Evolutionary conservation across 2,113 vertebrate species (phyloP), one percentile per base, ranked within the genome.

Genomic region (Nannospalax galili): DNA sequence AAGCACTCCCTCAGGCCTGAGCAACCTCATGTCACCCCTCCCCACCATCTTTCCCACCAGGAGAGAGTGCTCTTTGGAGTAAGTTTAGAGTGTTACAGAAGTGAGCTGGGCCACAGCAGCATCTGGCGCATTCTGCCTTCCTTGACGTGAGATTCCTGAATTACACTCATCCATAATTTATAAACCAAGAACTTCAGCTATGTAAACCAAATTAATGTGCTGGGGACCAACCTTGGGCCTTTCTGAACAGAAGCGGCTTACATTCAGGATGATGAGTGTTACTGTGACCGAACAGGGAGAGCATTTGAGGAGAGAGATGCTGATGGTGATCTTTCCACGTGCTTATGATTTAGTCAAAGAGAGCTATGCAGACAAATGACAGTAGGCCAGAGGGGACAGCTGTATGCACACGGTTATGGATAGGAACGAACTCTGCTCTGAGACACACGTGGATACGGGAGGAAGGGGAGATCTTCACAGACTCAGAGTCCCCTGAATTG

Each of bases 91-190:
- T 58, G n/a, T 73, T 56, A 72, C 60, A 96, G 85, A 88, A 74
- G 62, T 26, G 35, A 90, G 45, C 32, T 37, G n/a, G 52, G 32
- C 48, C 62, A 26, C 40, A 79, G 48, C 56, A 94, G 72, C 26
- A 58, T 32, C 28, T 19, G 1, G 4, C 52, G 67, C 37, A 6
- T 85, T 65, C 5, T 62, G 58, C 75, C 58, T 79, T 17, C 22
- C 35, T 56, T 87, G 58, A 24, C 22, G 20, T 26, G 6, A 73
- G 45, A 42, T 58, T 78, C 48, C 85, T 86, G 42, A 92, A 65
- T n/a, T 28, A 56, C 48, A n/a, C 7, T 90, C 91, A 79, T 87
- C 20, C 16, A 28, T 75, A 81, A 95, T 92, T 82, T 58, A 87
- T 70, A 81, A 91, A 28, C 37, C 60, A 30, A 37, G 70, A 75